phyloP scores from a whole-genome alignment of 1,140 invertebrate species.

The Macrosteles quadrilineatus region DNA sequence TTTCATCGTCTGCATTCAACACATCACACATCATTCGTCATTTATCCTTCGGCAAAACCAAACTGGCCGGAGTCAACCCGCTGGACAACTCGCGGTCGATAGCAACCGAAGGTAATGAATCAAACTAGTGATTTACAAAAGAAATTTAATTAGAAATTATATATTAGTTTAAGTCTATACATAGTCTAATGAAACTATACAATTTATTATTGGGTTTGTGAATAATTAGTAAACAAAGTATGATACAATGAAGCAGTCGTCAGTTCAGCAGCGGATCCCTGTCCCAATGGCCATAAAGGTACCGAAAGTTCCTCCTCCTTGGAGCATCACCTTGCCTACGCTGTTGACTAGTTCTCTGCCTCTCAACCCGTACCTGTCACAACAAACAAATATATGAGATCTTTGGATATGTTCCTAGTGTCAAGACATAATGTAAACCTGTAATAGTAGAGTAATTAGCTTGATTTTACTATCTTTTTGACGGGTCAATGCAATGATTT shows the following conservation, averaged over 20 bases:
- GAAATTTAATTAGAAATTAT: slow-evolving; percentile 3
- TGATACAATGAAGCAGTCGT: slow-evolving; percentile 17
- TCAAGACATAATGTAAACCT: too few relatives aligned
- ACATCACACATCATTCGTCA: slow-evolving; percentile 88
- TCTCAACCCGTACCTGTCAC: slow-evolving; percentile 83
- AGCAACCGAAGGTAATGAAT: slow-evolving; percentile 69
- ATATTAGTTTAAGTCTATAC: neutral
- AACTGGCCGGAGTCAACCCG: slow-evolving; percentile 63
- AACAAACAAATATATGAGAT: too few relatives aligned
- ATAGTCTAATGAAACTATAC: slow-evolving; percentile 10
- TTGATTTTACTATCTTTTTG: too few relatives aligned
- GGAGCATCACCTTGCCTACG: slow-evolving; percentile 94
- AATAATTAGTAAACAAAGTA: slow-evolving; percentile 28
- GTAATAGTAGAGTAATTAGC: too few relatives aligned
- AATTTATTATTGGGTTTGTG: slow-evolving; percentile 23
- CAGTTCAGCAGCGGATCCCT: slow-evolving; percentile 68
- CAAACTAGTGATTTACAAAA: slow-evolving; percentile 12
- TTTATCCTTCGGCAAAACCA: slow-evolving; percentile 82
- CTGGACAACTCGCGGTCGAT: slow-evolving; percentile 76
- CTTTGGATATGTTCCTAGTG: too few relatives aligned
- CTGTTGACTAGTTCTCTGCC: slow-evolving; percentile 89
- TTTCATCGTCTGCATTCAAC: slow-evolving; percentile 83
- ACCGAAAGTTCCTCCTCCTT: slow-evolving; percentile 95
- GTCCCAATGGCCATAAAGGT: slow-evolving; percentile 94
- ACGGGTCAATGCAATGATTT: too few relatives aligned